Base-by-base conservation (phyloP, 2,113 vertebrate species). In the Tapirus terrestris region DNA sequence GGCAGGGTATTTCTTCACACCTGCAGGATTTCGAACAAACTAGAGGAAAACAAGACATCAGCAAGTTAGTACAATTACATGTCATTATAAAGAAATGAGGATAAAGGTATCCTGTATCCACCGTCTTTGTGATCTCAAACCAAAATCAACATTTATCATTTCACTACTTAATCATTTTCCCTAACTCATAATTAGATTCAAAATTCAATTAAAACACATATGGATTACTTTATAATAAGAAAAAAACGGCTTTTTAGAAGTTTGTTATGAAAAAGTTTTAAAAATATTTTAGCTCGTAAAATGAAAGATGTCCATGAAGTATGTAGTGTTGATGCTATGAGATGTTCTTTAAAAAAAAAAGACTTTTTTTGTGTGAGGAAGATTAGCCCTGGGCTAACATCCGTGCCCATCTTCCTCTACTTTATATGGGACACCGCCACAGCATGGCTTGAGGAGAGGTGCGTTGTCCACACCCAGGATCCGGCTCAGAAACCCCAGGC, bases 271-370 rank as follows among this genome's bases (percentile, higher is more conserved):
- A 88, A 94, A 87, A 7, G 36, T 61, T 95, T 36, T 68, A 56
- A 88, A 83, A 91, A 53, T 80, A 95, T 65, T 75, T 92, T 56
- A 80, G 13, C 89, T 93, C 11, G 86, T 65, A 65, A 82, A 94
- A 89, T 56, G 0, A 96, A 86, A 68, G 7, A 23, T n/a, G 16
- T 88, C 84, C 75, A 72, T 39, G 53, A 89, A 94, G 10, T 53
- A 70, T 56, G 20, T 17, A 88, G 16, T 43, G 77, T 13, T 61
- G 20, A 60, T 53, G 33, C 25, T 76, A 75, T 36, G 39, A 88
- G 20, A 86, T 48, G 43, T 39, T 70, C 68, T 82, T 85, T 6
- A 72, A 73, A 18, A 39, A n/a, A 51, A 77, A 43, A 79, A 83
- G 5, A 60, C 27, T n/a, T 61, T 84, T 39, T 48, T 73, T 39